Conservation (phyloP, 2,113 vertebrate species). For the Periophthalmodon schlosseri region DNA sequence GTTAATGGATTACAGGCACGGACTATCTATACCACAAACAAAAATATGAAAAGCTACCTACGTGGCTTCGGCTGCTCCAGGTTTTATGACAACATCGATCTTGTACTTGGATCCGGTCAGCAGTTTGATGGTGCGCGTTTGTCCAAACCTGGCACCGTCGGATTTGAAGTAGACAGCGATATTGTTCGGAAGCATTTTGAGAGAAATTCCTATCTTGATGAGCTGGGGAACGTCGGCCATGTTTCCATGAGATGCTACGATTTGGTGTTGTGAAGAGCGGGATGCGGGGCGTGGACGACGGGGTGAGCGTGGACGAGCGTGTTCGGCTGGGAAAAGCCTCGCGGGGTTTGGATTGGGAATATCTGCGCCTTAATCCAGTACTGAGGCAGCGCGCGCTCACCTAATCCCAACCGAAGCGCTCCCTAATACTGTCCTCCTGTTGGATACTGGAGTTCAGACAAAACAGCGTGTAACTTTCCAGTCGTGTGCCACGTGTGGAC, state of each 20-base stretch:
- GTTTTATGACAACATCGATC: conserved; percentile 89
- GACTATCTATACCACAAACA: neutral
- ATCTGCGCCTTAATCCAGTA: conserved; percentile 47
- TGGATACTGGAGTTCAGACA: neutral
- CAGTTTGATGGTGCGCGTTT: conserved; percentile 95
- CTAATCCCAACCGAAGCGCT: conserved; percentile 53
- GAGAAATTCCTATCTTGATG: conserved; percentile 87
- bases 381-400: conserved; percentile 13
- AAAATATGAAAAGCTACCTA: conserved; percentile 73
- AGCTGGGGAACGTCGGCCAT: conserved; percentile 89
- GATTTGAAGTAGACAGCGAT: conserved; percentile 92
- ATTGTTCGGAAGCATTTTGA: conserved; percentile 93
- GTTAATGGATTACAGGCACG: neutral
- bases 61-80: conserved; percentile 87
- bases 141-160: conserved; percentile 93
- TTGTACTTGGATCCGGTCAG: conserved; percentile 95
- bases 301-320: neutral
- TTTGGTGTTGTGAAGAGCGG: neutral
- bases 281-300: neutral
- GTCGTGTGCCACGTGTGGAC: neutral
- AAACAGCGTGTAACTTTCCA: neutral
- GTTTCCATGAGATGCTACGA: conserved; percentile 40
- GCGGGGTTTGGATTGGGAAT: conserved; percentile 18
- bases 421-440: neutral
- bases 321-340: conserved; percentile 7